Conservation (phyloP, 1,140 invertebrate species). For the Drosophila seguyi region DNA sequence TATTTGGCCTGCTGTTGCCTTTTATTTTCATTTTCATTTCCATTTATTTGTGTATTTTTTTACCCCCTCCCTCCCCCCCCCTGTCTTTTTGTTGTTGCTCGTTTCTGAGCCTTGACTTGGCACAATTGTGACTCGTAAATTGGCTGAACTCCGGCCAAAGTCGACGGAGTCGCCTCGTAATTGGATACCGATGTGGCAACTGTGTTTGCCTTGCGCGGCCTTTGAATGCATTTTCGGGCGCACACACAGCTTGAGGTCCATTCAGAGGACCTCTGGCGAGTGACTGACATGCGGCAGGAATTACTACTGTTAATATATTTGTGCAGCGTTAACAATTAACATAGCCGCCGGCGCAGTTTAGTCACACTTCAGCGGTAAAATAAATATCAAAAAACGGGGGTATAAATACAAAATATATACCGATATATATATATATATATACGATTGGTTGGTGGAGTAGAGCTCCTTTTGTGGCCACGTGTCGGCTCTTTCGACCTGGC, state of each 20-base stretch:
- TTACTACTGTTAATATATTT: constrained; percentile 20
- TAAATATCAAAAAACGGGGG: neutral
- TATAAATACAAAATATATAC: neutral
- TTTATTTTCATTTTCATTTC: constrained; percentile 35
- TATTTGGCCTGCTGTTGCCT: constrained; percentile 76
- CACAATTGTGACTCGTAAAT: constrained; percentile 68
- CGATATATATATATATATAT: neutral
- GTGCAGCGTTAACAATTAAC: constrained; percentile 42
- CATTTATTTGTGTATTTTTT: constrained; percentile 30
- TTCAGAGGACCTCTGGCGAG: constrained; percentile 21
- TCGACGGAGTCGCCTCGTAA: constrained; percentile 52
- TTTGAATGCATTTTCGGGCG: constrained; percentile 36
- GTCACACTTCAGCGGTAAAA: constrained; percentile 69
- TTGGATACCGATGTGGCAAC: constrained; percentile 78
- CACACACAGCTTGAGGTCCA: constrained; percentile 69
- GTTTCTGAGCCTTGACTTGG: constrained; percentile 38
- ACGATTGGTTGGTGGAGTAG: neutral
- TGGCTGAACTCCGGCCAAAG: constrained; percentile 55
- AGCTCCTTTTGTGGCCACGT: constrained; percentile 34
- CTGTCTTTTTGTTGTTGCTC: neutral
- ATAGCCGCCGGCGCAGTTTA: constrained; percentile 69
- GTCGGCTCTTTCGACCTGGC: constrained; percentile 5
- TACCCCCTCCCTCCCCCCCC: neutral
- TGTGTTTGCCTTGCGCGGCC: constrained; percentile 70
- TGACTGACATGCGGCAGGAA: constrained; percentile 35